A percentile compares a stretch with the other conserved stretches of the same genome.
phyloP scores from a whole-genome alignment of 2,888 invertebrate genomes.

The Mycogona germanica region DNA sequence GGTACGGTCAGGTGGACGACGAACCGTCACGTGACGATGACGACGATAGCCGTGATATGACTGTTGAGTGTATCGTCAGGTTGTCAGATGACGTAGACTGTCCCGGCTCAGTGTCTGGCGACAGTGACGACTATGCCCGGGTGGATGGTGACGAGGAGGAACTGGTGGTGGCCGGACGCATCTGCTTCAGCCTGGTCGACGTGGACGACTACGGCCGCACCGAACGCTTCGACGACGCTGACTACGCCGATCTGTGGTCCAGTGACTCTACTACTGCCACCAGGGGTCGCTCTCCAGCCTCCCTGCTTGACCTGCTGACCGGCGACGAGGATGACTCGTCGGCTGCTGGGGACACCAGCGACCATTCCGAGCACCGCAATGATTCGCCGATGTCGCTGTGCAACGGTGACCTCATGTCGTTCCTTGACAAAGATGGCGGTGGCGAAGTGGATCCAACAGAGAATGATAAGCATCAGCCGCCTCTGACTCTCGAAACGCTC shows the following conservation, averaged over 20 bases:
- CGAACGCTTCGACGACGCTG: background rate
- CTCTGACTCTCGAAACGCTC: too few relatives aligned
- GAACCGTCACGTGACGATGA: too few relatives aligned
- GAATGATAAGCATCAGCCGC: too few relatives aligned
- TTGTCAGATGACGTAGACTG: too few relatives aligned
- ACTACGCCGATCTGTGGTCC: constrained; percentile 2
- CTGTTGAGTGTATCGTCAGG: too few relatives aligned
- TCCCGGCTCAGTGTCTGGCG: too few relatives aligned
- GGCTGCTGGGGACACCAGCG: background rate
- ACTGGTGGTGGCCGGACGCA: background rate
- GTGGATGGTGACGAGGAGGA: background rate
- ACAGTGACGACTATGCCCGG: too few relatives aligned
- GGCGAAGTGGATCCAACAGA: too few relatives aligned
- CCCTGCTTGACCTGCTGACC: constrained; percentile 4
- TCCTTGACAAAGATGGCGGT: constrained; percentile 5
- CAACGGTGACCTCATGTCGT: constrained; percentile 7
- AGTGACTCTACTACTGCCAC: background rate
- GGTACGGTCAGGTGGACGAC: too few relatives aligned
- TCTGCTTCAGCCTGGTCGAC: constrained; percentile 10
- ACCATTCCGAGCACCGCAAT: background rate
- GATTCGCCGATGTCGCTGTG: background rate
- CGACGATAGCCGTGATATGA: too few relatives aligned
- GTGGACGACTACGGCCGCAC: constrained; percentile 1
- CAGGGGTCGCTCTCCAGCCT: background rate
- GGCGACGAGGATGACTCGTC: constrained; percentile 1